Evolutionary conservation across 2,888 invertebrate genomes (phyloP), one percentile per base, ranked within the genome.

Genomic region (Schrankia costaestrigalis): DNA sequence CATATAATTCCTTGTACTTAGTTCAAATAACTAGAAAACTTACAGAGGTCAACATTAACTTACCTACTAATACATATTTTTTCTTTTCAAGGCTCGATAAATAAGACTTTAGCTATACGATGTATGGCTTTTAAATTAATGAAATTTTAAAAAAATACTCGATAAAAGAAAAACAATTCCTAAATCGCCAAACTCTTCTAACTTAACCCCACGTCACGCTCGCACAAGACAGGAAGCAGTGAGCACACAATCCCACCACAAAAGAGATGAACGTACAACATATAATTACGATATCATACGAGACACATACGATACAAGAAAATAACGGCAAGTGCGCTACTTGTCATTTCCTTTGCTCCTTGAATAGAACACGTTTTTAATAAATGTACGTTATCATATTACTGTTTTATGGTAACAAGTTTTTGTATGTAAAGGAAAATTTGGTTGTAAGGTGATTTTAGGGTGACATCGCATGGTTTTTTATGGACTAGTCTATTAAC

Each of bases 231-330:
- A 79, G 82, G 83, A 84, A 81, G 67, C 73, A 50, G 59, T 57
- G 66, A 66, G 70, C 68, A 64, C 64, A 71, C 71, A 63, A 60
- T 69, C 70, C 46, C 67, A 55, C 55, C 61, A 77, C 78, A 82
- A 78, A 78, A 78, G 77, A 75, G 76, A 76, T 68, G 72, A 71
- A 63, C 75, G 77, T 15, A 30, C 72, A 75, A 83, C 78, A 81
- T 80, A 79, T 84, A 82, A 85, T 85, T 85, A 84, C 56, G 67
- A 71, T 78, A 82, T 80, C 78, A 25, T 13, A 47, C 48, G 58
- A 72, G 69, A 70, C 77, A 49, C 37, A 56, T 56, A 60, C 37
- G 31, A 60, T 56, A 57, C 31, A 66, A 58, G 60, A 58, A 62
- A 61, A 55, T 49, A 38, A 46, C 45, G 56, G 61, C 77, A 78